A percentile compares a stretch with the other conserved stretches of the same genome.
Evolutionary conservation across 2,888 invertebrate genomes (phyloP).

Genomic region (Sarcophaga subvicina): DNA sequence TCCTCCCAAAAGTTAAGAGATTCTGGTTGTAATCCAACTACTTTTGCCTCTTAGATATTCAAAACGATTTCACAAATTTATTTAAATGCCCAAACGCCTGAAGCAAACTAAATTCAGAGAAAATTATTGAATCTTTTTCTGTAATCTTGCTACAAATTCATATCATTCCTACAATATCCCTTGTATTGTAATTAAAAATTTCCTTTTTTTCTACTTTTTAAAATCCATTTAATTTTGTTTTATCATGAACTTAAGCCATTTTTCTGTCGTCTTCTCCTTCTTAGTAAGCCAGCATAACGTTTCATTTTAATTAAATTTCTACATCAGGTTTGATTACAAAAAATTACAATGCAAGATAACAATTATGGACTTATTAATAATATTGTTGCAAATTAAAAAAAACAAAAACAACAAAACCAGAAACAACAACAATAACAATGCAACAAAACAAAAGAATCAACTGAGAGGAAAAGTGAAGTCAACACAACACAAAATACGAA

Average conservation of each 20-base stretch:
- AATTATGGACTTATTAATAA: slow-evolving; percentile 64
- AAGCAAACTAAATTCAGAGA: no score
- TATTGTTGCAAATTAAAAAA: slow-evolving; percentile 17
- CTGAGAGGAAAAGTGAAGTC: not conserved
- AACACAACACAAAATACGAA: slow-evolving; percentile 35
- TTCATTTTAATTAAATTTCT: slow-evolving; percentile 55
- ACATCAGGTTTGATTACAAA: slow-evolving; percentile 47
- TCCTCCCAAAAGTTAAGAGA: no score
- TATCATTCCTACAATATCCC: not conserved
- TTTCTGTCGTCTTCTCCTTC: not conserved
- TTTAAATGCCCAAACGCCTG: no score
- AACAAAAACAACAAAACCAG: no score
- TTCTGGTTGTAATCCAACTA: no score
- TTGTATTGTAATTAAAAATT: slow-evolving; percentile 12
- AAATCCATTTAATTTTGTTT: slow-evolving; percentile 41
- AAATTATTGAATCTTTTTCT: not conserved
- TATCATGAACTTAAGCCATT: slow-evolving; percentile 40
- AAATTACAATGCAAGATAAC: slow-evolving; percentile 58
- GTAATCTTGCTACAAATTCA: slow-evolving; percentile 2
- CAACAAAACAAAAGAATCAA: not conserved
- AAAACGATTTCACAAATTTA: no score
- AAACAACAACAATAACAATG: not conserved
- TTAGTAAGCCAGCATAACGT: not conserved
- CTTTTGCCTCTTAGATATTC: no score
- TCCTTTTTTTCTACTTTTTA: not conserved